phyloP scores from a whole-genome alignment of 1,140 invertebrate species.

The Drosophila virilis region DNA sequence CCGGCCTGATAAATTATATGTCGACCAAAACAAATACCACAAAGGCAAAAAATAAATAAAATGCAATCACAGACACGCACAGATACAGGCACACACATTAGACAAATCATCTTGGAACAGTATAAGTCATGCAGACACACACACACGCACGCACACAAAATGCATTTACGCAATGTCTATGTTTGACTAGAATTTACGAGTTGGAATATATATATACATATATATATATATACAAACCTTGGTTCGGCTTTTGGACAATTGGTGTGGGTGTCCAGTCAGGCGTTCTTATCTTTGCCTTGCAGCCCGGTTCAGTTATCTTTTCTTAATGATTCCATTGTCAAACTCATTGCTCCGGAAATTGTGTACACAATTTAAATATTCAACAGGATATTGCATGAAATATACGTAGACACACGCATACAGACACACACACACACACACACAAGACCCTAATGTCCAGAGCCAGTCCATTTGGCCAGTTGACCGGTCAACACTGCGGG shows the following conservation, averaged over 20 bases:
- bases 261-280: slow-evolving; percentile 45
- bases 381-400: slow-evolving; percentile 80
- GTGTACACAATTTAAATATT: slow-evolving; percentile 81
- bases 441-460: slow-evolving; percentile 28
- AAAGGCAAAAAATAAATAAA: slow-evolving; percentile 56
- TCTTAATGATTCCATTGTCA: slow-evolving; percentile 79
- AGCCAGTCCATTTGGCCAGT: slow-evolving; percentile 31
- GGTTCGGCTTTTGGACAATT: slow-evolving; percentile 24
- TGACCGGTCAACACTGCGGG: slow-evolving; percentile 61
- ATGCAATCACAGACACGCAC: slow-evolving; percentile 26
- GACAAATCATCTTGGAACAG: slow-evolving; percentile 28
- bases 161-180: slow-evolving; percentile 16
- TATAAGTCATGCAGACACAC: slow-evolving; percentile 10
- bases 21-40: slow-evolving; percentile 27
- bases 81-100: not conserved
- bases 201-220: slow-evolving; percentile 36
- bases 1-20: slow-evolving; percentile 72
- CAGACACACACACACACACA: slow-evolving; percentile 2
- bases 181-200: slow-evolving; percentile 31
- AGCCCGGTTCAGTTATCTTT: slow-evolving; percentile 61
- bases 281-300: slow-evolving; percentile 61
- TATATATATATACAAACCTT: slow-evolving; percentile 40
- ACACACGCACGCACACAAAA: slow-evolving; percentile 1
- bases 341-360: slow-evolving; percentile 78
- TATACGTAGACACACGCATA: slow-evolving; percentile 54